These are phyloP conservation scores for Eupithecia tripunctaria DNA, from an alignment of 2,888 invertebrate species.

Conservation along the genomic window DNA sequence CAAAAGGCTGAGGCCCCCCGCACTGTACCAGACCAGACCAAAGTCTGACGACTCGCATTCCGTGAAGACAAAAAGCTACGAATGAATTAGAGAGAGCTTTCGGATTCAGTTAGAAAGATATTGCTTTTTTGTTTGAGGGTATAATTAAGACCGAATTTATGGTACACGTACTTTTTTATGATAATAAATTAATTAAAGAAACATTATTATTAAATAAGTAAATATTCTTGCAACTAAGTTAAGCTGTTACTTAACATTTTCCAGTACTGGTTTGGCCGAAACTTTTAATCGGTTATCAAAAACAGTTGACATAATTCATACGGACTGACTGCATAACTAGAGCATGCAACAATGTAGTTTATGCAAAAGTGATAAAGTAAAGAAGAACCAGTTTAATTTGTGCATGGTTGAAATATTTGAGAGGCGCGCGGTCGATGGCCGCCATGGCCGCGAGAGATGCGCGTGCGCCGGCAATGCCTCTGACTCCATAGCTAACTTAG, in stretches of 20 bases:
- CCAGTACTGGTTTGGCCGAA: background rate
- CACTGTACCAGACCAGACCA: conserved; percentile 76
- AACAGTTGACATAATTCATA: conserved; percentile 23
- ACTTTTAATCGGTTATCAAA: background rate
- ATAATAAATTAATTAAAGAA: background rate
- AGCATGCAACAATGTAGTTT: conserved; percentile 64
- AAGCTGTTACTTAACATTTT: background rate
- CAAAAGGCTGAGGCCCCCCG: conserved; percentile 81
- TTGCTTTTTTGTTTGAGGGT: conserved; percentile 44
- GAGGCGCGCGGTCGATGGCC: conserved; percentile 81
- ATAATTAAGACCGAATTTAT: conserved; percentile 45
- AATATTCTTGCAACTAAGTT: background rate
- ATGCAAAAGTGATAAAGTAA: conserved; percentile 76
- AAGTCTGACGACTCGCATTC: conserved; percentile 82
- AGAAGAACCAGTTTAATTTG: conserved; percentile 83
- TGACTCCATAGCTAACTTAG: background rate
- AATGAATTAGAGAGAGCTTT: conserved; percentile 73
- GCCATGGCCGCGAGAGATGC: conserved; percentile 53
- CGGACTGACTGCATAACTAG: conserved; percentile 39
- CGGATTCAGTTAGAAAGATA: conserved; percentile 50
- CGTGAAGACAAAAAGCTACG: conserved; percentile 78
- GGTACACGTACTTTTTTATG: background rate
- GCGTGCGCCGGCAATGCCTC: background rate
- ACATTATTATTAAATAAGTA: background rate
- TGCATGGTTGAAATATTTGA: conserved; percentile 83